phyloP scores from a whole-genome alignment of 2,797 vertebrate species.

The Chlorospingus semifuscus region DNA sequence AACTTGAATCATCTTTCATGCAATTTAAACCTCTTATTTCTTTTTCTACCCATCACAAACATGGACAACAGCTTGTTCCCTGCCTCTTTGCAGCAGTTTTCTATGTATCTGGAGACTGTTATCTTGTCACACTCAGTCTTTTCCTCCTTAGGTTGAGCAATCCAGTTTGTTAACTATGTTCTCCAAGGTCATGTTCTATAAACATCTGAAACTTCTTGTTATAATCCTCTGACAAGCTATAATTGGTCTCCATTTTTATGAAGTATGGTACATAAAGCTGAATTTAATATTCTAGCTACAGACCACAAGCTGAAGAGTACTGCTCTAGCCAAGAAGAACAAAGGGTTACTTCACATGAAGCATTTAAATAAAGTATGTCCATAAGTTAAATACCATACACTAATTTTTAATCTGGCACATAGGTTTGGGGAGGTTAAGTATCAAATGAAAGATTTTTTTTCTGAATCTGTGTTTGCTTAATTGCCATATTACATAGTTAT shows the following conservation, averaged over 20 bases:
- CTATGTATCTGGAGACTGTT: constrained; percentile 22
- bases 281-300: background rate
- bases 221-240: background rate
- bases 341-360: background rate
- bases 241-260: constrained; percentile 18
- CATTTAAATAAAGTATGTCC: background rate
- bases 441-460: background rate
- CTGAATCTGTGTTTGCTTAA: constrained; percentile 19
- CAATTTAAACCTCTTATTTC: constrained; percentile 5
- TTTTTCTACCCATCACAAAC: constrained; percentile 8
- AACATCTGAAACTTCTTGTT: constrained; percentile 22
- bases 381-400: background rate
- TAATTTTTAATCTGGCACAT: background rate
- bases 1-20: background rate
- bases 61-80: background rate
- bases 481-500: background rate
- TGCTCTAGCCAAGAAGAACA: background rate
- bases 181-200: constrained; percentile 23
- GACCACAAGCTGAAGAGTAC: background rate
- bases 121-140: constrained; percentile 31
- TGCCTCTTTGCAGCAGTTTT: background rate
- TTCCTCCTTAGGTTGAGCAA: background rate
- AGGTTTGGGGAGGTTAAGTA: background rate
- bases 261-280: background rate
- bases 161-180: background rate